Percentiles rank a stretch among this genome's conserved stretches.
These are phyloP conservation scores for Thysanoteuthis rhombus DNA, from an alignment of 2,888 invertebrate genomes.

Conservation along the genomic window DNA sequence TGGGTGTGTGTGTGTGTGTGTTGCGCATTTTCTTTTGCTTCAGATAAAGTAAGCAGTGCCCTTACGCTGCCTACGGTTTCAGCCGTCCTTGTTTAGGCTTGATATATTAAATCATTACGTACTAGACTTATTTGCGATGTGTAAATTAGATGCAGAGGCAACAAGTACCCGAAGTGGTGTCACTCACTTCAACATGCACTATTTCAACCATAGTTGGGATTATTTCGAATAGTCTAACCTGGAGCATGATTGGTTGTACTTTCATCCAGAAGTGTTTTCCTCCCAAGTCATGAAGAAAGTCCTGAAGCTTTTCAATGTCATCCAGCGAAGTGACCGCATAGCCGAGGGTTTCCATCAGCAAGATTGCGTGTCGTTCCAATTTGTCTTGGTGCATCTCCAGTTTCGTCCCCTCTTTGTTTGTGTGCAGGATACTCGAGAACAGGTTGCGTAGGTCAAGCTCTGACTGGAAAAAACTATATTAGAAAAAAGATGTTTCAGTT, in stretches of 20 bases:
- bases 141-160: too few species aligned
- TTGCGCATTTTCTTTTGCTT: too few species aligned
- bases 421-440: constrained; percentile 17
- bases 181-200: too few species aligned
- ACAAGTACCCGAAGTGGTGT: too few species aligned
- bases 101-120: too few species aligned
- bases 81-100: too few species aligned
- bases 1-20: too few species aligned
- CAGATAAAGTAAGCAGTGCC: too few species aligned
- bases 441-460: neutral
- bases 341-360: constrained; percentile 22
- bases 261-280: constrained; percentile 24
- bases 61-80: too few species aligned
- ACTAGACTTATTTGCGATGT: too few species aligned
- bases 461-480: constrained; percentile 1
- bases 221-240: neutral
- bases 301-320: neutral
- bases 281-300: neutral
- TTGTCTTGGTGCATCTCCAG: constrained; percentile 12
- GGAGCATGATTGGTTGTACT: constrained; percentile 20
- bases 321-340: neutral
- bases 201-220: too few species aligned
- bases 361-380: neutral
- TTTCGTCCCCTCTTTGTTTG: neutral
- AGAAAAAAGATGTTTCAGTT: neutral